Evolutionary conservation across 2,113 vertebrate species (phyloP), one percentile per base, ranked within the genome.

Genomic region (Oxygymnocypris stewartii): DNA sequence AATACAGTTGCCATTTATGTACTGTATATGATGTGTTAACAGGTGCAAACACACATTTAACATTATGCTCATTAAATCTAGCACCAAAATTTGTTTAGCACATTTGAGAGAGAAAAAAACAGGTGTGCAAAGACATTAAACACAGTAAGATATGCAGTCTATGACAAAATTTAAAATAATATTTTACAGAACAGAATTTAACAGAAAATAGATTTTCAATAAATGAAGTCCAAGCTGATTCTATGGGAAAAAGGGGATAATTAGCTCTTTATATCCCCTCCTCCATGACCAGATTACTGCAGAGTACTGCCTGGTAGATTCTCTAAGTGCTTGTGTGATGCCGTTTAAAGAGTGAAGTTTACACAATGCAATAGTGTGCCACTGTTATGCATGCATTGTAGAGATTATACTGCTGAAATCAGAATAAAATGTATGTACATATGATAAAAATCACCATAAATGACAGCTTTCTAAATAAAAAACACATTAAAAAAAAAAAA

Each of bases 401-500:
- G 71, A 35, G 28, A 87, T 80, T 80, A 18, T 78, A 12, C 69
- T n/a, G 63, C 40, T 47, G 80, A 78, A 76, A 73, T 63, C 37
- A 63, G 78, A 79, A 87, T 57, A 86, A 18, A 74, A 61, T 75
- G 85, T 35, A 87, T 85, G 88, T 82, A 88, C 88, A 78, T 84
- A 76, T 86, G 75, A 88, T 89, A 85, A 71, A 37, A 42, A 82
- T 23, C 11, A 49, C 23, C 65, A 51, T 7, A 9, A 71, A 67
- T 23, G 84, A 47, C 73, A 90, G 74, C 25, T 59, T 69, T 87
- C 85, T 85, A 87, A 90, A 83, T 61, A 47, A 25, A 74, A 89
- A 92, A 88, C 28, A 31, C 28, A 91, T 87, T 80, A 85, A 90
- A 7, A 42, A 42, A 6, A 42, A 42, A 42, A 84, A 90, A 88